phyloP scores from a whole-genome alignment of 2,797 vertebrate genomes.

The Chloroceryle amazona region DNA sequence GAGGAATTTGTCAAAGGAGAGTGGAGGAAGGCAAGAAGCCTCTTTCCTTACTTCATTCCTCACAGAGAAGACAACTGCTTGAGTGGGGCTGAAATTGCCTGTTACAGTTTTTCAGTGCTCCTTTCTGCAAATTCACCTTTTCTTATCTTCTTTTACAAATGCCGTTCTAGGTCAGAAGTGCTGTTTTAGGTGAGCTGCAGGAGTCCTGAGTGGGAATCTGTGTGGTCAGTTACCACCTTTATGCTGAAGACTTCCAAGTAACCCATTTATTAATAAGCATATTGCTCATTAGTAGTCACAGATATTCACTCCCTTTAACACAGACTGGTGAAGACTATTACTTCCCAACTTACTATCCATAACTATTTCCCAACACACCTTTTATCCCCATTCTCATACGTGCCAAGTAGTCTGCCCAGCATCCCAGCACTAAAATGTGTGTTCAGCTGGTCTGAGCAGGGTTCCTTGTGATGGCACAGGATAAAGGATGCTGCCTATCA shows the following conservation, averaged over 20 bases:
- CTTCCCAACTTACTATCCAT: background rate
- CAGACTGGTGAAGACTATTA: background rate
- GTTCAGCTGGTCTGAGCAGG: background rate
- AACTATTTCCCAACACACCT: background rate
- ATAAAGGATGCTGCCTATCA: background rate
- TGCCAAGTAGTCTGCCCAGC: background rate
- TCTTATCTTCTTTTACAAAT: background rate
- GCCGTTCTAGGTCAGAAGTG: background rate
- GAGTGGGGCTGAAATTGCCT: background rate
- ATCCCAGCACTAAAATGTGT: background rate
- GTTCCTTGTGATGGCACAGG: background rate
- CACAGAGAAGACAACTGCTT: background rate
- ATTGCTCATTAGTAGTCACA: background rate
- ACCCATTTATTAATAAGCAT: background rate
- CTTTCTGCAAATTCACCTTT: background rate
- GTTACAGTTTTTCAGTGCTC: background rate
- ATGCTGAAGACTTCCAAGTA: background rate
- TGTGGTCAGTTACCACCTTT: background rate
- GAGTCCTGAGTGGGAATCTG: background rate
- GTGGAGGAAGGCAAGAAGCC: background rate
- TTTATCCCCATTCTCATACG: background rate
- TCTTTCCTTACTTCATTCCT: background rate
- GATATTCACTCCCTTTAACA: background rate
- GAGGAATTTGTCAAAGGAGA: background rate
- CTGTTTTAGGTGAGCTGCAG: background rate